A percentile compares a stretch with the other conserved stretches of the same genome.
Evolutionary conservation across 2,888 invertebrate genomes (phyloP).

Genomic region (Drosophila mimetica): DNA sequence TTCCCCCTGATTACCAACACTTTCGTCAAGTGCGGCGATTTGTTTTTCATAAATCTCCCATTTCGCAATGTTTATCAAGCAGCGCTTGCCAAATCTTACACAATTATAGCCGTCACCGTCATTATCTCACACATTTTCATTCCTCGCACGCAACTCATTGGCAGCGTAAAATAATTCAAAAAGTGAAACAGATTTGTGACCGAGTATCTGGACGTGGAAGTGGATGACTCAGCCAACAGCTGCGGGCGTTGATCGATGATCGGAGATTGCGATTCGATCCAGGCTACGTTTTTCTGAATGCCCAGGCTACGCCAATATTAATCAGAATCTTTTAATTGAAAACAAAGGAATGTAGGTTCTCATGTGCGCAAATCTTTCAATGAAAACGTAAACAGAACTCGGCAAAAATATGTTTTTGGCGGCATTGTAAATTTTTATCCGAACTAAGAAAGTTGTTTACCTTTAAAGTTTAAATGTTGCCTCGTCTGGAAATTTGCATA

Average conservation of each 20-base stretch:
- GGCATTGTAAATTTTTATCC: slow-evolving; percentile 5
- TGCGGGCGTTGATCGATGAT: slow-evolving; percentile 35
- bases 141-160: slow-evolving; percentile 52
- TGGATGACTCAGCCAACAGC: slow-evolving; percentile 41
- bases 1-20: slow-evolving; percentile 2
- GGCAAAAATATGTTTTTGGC: neutral
- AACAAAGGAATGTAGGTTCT: slow-evolving; percentile 1
- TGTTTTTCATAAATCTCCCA: slow-evolving; percentile 40
- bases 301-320: slow-evolving; percentile 10
- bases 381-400: slow-evolving; percentile 13
- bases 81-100: slow-evolving; percentile 54
- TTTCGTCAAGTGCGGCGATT: slow-evolving; percentile 15
- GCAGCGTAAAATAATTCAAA: slow-evolving; percentile 15
- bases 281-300: neutral
- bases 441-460: slow-evolving; percentile 20
- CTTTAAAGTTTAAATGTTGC: slow-evolving; percentile 5
- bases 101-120: slow-evolving; percentile 45
- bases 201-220: slow-evolving; percentile 13
- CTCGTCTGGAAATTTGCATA: slow-evolving; percentile 1
- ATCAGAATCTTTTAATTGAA: slow-evolving; percentile 33
- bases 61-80: slow-evolving; percentile 36
- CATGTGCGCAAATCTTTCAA: slow-evolving; percentile 8
- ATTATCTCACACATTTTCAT: slow-evolving; percentile 63
- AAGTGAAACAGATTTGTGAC: slow-evolving; percentile 34
- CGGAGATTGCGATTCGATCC: slow-evolving; percentile 21